These are phyloP conservation scores for Tipula unca DNA, from an alignment of 2,888 invertebrate species.

Conservation along the genomic window DNA sequence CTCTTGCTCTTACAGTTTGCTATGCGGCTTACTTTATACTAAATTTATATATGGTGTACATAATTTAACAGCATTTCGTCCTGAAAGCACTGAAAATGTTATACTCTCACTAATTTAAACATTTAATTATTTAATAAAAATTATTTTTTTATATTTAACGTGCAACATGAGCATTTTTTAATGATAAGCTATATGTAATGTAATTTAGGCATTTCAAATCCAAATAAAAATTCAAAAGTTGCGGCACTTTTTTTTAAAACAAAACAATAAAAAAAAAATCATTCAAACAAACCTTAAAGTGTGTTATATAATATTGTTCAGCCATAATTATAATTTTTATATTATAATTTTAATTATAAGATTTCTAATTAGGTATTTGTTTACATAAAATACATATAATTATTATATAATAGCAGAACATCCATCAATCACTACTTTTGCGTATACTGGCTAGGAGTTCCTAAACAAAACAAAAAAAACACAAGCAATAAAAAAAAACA, in stretches of 20 bases:
- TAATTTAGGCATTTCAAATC: neutral
- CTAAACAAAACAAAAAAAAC: conserved; percentile 31
- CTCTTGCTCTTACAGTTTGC: neutral
- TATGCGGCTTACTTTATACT: neutral
- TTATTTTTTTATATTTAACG: neutral
- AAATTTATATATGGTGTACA: neutral
- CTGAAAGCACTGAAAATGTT: conserved; percentile 4
- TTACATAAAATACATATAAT: neutral
- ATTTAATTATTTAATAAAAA: neutral
- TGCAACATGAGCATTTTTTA: conserved; percentile 17
- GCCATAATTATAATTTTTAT: neutral
- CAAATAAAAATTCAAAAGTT: neutral
- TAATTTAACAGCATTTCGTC: neutral
- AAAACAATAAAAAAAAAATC: neutral
- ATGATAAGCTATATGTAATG: neutral
- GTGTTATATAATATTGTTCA: neutral
- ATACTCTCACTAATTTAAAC: conserved; percentile 8
- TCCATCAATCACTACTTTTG: conserved; percentile 32
- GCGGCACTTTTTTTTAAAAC: neutral
- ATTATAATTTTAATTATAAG: neutral
- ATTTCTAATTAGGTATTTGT: neutral
- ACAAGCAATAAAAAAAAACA: conserved; percentile 32
- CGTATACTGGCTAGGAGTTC: conserved; percentile 42
- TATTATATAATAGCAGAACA: conserved; percentile 22
- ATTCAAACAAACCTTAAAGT: conserved; percentile 1